Conservation (phyloP, 1,140 invertebrate species). For the Probaryconus sp. region DNA sequence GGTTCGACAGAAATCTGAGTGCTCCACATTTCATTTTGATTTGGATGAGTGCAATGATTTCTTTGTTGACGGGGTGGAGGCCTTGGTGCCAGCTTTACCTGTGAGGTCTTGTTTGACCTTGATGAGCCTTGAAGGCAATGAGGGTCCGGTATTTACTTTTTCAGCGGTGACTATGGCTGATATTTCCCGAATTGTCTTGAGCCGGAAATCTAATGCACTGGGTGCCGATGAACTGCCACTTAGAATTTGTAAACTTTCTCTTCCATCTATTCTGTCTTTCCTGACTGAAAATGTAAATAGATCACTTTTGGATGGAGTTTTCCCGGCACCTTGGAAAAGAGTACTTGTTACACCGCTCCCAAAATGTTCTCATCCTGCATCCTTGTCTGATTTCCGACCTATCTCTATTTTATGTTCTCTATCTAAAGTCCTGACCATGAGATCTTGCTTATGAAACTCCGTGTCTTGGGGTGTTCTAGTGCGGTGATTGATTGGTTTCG, state of each 20-base stretch:
- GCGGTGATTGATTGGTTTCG: not conserved
- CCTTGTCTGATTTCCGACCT: conserved; percentile 10
- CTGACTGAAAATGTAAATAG: not conserved
- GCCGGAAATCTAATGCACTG: too few relatives aligned
- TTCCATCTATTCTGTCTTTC: not conserved
- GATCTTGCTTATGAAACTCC: conserved; percentile 16
- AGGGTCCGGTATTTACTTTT: too few relatives aligned
- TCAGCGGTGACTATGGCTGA: too few relatives aligned
- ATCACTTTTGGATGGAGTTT: not conserved
- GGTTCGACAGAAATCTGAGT: too few relatives aligned
- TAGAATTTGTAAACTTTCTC: not conserved
- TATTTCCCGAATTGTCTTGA: too few relatives aligned
- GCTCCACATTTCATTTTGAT: too few relatives aligned
- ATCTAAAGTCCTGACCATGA: conserved; percentile 29
- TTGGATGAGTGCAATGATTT: too few relatives aligned
- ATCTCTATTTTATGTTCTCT: conserved; percentile 2
- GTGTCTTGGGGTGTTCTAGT: not conserved
- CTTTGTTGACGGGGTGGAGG: too few relatives aligned
- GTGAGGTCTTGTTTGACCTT: too few relatives aligned
- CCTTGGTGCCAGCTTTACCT: too few relatives aligned
- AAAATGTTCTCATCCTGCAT: not conserved
- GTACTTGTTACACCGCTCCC: not conserved
- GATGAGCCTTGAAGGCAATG: too few relatives aligned
- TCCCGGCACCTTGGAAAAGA: not conserved
- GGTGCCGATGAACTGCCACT: too few relatives aligned